Percentiles rank a stretch among this genome's conserved stretches.
Evolutionary conservation across 2,113 vertebrate species (phyloP).

Genomic region (Eretmochelys imbricata): DNA sequence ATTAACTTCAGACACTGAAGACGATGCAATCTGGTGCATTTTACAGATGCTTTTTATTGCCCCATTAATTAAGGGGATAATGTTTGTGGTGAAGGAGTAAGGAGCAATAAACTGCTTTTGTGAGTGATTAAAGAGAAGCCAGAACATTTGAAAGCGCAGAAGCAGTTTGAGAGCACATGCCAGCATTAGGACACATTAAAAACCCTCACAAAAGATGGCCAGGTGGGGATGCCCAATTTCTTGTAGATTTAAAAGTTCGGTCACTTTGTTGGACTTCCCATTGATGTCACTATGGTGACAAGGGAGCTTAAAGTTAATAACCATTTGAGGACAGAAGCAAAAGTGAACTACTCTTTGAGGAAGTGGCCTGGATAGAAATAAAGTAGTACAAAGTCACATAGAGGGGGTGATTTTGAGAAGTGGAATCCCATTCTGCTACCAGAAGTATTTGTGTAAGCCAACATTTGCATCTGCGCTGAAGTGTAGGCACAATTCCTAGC

Average conservation of each 20-base stretch:
- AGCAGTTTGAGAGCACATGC: neutral
- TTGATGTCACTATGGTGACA: neutral
- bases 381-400: rapidly evolving
- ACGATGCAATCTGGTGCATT: neutral
- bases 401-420: neutral
- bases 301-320: neutral
- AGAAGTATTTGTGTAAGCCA: neutral
- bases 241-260: neutral
- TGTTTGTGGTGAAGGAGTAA: constrained; percentile 29
- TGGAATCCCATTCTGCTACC: neutral
- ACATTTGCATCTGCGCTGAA: neutral
- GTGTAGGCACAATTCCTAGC: neutral
- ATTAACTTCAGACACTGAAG: neutral
- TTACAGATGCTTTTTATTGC: constrained; percentile 42
- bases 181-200: neutral
- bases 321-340: neutral
- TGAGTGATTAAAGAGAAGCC: constrained; percentile 23
- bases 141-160: neutral
- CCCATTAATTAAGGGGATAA: constrained; percentile 39
- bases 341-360: neutral
- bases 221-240: neutral
- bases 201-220: rapidly evolving
- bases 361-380: neutral
- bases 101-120: constrained; percentile 33
- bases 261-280: neutral